A percentile compares a stretch with the other conserved stretches of the same genome.
phyloP scores from a whole-genome alignment of 2,113 vertebrate genomes.

The Pedetes capensis region DNA sequence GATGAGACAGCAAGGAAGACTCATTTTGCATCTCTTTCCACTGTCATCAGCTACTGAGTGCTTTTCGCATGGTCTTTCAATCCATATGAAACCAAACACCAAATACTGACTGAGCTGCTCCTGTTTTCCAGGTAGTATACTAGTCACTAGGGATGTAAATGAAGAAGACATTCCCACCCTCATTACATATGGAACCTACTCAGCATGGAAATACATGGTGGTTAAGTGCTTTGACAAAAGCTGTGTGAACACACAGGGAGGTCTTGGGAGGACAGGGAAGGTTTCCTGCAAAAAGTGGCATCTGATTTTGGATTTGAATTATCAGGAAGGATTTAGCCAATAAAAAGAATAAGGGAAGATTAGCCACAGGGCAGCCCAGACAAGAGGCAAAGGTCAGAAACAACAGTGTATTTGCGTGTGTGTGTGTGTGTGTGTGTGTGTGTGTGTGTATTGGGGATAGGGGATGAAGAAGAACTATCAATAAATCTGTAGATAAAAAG shows the following conservation, averaged over 20 bases:
- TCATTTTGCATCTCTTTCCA: background rate
- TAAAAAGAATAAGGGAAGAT: background rate
- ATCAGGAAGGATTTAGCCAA: background rate
- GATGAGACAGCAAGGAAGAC: background rate
- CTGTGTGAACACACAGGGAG: background rate
- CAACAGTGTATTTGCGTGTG: background rate
- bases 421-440: no score
- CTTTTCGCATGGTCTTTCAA: background rate
- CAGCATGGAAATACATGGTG: no score
- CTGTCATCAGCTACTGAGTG: background rate
- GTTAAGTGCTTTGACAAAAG: background rate
- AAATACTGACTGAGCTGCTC: background rate
- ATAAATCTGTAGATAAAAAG: background rate
- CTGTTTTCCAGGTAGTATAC: background rate
- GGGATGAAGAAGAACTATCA: background rate
- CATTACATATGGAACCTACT: background rate
- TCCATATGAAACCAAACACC: background rate
- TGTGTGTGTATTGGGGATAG: no score
- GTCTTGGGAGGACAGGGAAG: background rate
- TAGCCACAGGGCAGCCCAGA: background rate
- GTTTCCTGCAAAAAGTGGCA: background rate
- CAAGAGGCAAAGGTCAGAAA: background rate
- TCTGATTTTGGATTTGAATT: background rate
- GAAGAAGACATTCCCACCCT: background rate
- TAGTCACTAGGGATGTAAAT: background rate